phyloP scores from a whole-genome alignment of 2,797 vertebrate species.

The Myotis vivesi region DNA sequence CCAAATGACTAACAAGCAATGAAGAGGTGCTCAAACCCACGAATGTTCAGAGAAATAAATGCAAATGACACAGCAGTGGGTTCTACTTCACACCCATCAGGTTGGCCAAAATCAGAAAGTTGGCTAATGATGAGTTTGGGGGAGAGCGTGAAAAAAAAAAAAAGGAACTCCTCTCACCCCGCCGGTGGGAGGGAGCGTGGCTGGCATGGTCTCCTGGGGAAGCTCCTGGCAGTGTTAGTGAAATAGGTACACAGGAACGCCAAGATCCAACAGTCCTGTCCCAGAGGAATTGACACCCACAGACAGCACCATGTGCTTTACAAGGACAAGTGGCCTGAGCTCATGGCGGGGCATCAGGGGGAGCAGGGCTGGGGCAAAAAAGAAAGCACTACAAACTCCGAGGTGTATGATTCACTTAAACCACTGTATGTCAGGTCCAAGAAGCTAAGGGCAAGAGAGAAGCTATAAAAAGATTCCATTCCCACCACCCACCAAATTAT shows the following conservation, averaged over 20 bases:
- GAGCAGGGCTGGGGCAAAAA: not conserved
- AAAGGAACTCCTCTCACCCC: not conserved
- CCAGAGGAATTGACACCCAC: not conserved
- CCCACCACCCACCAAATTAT: not conserved
- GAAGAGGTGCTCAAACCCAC: constrained; percentile 52
- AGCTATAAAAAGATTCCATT: not conserved
- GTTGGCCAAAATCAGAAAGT: not conserved
- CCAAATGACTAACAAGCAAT: constrained; percentile 64
- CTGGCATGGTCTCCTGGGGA: not conserved
- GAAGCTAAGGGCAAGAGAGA: not conserved
- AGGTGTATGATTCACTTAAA: not conserved
- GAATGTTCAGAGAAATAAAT: constrained; percentile 75
- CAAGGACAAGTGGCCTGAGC: not conserved
- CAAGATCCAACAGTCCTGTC: accelerated
- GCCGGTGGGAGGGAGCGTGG: not conserved
- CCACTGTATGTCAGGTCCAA: not conserved
- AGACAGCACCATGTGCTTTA: no score
- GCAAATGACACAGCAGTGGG: constrained; percentile 56
- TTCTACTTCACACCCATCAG: not conserved
- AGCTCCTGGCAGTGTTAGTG: not conserved
- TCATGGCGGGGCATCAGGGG: not conserved
- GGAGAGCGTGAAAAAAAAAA: not conserved
- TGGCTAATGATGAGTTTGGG: not conserved
- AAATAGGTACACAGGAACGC: not conserved
- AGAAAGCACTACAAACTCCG: not conserved